Evolutionary conservation across 2,888 invertebrate genomes (phyloP), one percentile per base, ranked within the genome.

Genomic region (Lomographa bimaculata): DNA sequence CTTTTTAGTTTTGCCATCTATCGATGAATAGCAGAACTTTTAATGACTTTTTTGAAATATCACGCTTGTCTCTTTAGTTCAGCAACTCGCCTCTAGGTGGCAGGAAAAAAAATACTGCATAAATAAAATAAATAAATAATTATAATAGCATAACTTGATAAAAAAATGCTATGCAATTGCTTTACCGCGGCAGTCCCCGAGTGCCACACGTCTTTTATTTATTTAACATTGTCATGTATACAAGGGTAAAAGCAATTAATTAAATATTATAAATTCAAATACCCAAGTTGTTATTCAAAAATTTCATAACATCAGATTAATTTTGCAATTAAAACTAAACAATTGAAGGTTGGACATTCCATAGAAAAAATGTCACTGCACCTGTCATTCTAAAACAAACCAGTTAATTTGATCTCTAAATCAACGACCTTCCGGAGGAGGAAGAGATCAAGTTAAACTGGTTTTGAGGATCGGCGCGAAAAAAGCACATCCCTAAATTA

Each of bases 291-390:
- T 25, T 37, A 56, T 59, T 52, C 48, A 47, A 64, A 62, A 60
- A 51, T 51, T 50, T 57, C 36, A 46, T 50, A 46, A 41, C 38
- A 36, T 44, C 48, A 64, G 64, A 68, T 64, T 65, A 67, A 32
- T 42, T 52, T 28, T 28, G 50, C 57, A 68, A 69, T 66, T 65
- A 64, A 57, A 54, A 52, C 24, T 27, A 18, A 50, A 63, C 61
- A 70, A 68, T 62, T 64, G 61, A 63, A 69, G 57, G 59, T 59
- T 58, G 46, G 34, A 50, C 33, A 46, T 54, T 45, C 25, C 23
- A 29, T 41, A 53, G 57, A 60, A 59, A 51, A 55, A 7, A 5
- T 32, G 10, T 14, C 9, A 14, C 14, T 10, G 24, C 69, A 70
- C 56, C 69, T 69, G 69, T 60, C 59, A 36, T 8, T 2, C 8